Percentiles rank a stretch among this genome's conserved stretches.
Conservation (phyloP, 2,888 invertebrate genomes). For the Acrobasis consociella region DNA sequence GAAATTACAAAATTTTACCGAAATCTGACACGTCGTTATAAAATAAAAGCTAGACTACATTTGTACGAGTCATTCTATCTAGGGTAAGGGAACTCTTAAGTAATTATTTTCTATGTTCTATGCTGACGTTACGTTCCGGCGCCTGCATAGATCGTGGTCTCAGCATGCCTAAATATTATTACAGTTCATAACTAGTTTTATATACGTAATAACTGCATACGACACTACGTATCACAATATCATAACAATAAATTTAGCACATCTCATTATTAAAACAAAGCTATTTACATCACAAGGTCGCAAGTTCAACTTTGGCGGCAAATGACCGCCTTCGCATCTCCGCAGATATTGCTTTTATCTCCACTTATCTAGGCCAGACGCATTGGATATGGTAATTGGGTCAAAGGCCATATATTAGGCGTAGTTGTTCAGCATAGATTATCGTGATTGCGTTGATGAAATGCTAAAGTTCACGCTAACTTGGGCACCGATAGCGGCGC, state of each 20-base stretch:
- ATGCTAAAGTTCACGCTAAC: slow-evolving; percentile 5
- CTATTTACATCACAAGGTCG: slow-evolving; percentile 33
- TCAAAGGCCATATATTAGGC: slow-evolving; percentile 70
- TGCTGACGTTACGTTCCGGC: no score
- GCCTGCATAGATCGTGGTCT: no score
- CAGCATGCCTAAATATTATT: no score
- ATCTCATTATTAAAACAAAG: slow-evolving; percentile 18
- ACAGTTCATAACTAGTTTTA: no score
- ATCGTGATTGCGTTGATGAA: slow-evolving; percentile 28
- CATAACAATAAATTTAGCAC: slow-evolving; percentile 4
- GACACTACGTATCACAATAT: neutral
- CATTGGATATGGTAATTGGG: slow-evolving; percentile 55
- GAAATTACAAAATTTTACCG: no score
- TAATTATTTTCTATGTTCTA: no score
- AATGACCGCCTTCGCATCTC: slow-evolving; percentile 37
- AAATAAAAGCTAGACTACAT: no score
- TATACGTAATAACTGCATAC: no score
- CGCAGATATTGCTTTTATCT: slow-evolving; percentile 35
- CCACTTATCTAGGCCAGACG: slow-evolving; percentile 67
- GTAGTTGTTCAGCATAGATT: slow-evolving; percentile 48
- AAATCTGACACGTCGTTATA: no score
- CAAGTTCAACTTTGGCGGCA: slow-evolving; percentile 39
- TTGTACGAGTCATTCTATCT: no score
- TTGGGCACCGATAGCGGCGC: neutral
- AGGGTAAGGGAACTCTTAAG: no score